Evolutionary conservation across 2,888 invertebrate species (phyloP).

Genomic region (Eristalis pertinax): DNA sequence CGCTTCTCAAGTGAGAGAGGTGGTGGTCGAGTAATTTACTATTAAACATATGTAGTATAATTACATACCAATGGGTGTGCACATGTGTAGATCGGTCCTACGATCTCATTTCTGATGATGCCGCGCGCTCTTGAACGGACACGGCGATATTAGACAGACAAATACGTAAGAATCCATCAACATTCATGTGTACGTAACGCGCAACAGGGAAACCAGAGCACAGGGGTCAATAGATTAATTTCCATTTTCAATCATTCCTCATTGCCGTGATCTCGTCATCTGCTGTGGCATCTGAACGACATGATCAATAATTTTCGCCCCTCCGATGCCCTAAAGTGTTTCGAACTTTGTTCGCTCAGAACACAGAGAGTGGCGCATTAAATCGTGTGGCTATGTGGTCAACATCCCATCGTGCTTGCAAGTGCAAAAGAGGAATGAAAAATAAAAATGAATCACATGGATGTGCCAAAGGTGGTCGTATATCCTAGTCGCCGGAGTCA

Average conservation of each 20-base stretch:
- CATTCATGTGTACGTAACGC: slow-evolving; percentile 21
- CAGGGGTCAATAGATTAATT: slow-evolving; percentile 68
- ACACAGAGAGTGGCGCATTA: background rate
- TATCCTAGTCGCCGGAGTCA: slow-evolving; percentile 32
- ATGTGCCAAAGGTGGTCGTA: background rate
- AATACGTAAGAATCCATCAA: slow-evolving; percentile 41
- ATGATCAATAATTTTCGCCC: slow-evolving; percentile 24
- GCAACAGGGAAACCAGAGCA: slow-evolving; percentile 32
- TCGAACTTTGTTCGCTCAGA: slow-evolving; percentile 6
- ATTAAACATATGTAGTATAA: background rate
- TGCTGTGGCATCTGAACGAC: slow-evolving; percentile 30
- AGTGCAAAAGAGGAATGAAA: background rate
- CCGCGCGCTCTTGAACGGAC: slow-evolving; percentile 1
- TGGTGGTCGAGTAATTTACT: slow-evolving; percentile 22
- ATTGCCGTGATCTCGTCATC: slow-evolving; percentile 62
- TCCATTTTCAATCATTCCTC: slow-evolving; percentile 67
- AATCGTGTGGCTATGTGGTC: background rate
- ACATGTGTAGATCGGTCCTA: slow-evolving; percentile 5
- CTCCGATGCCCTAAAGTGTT: background rate
- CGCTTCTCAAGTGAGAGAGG: slow-evolving; percentile 23
- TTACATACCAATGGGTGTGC: background rate
- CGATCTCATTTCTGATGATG: background rate
- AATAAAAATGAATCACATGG: background rate
- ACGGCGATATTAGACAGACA: slow-evolving; percentile 34
- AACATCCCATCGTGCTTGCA: background rate